phyloP scores from a whole-genome alignment of 2,113 vertebrate species.

The Mesoclemmys tuberculata region DNA sequence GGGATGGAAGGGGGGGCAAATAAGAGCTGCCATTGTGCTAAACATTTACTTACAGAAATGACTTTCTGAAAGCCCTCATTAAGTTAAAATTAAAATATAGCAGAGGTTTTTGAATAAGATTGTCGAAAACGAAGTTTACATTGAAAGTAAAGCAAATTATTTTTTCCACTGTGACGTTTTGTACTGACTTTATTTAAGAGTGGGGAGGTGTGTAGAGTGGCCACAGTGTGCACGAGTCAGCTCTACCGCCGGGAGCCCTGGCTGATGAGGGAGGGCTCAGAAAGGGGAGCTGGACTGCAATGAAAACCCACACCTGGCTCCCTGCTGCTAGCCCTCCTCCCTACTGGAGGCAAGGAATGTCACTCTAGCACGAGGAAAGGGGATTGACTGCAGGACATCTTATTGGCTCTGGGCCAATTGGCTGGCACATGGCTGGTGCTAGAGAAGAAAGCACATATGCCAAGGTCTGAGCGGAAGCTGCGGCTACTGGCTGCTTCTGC shows the following conservation, averaged over 20 bases:
- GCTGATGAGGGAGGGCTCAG: background rate
- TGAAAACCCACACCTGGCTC: background rate
- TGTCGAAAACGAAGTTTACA: conserved; percentile 74
- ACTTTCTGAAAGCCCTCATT: conserved; percentile 70
- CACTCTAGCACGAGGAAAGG: background rate
- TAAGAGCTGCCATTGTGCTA: conserved; percentile 55
- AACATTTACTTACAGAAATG: conserved; percentile 61
- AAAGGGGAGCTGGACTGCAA: background rate
- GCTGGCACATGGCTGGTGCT: no score
- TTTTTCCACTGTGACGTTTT: conserved; percentile 72
- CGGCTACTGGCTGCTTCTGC: no score
- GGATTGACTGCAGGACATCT: background rate
- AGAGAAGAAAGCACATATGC: no score
- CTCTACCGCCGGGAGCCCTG: no score
- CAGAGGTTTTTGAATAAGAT: conserved; percentile 77
- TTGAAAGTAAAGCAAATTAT: conserved; percentile 75
- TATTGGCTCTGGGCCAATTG: no score
- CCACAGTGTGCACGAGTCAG: no score
- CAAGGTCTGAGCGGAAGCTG: no score
- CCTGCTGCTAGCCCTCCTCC: background rate
- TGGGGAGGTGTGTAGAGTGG: no score
- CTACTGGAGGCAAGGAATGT: background rate
- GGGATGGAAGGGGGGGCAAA: conserved; percentile 31
- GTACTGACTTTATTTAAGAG: conserved; percentile 22
- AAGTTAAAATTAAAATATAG: conserved; percentile 76